phyloP scores from a whole-genome alignment of 2,113 vertebrate species.

The Polypterus bichir region DNA sequence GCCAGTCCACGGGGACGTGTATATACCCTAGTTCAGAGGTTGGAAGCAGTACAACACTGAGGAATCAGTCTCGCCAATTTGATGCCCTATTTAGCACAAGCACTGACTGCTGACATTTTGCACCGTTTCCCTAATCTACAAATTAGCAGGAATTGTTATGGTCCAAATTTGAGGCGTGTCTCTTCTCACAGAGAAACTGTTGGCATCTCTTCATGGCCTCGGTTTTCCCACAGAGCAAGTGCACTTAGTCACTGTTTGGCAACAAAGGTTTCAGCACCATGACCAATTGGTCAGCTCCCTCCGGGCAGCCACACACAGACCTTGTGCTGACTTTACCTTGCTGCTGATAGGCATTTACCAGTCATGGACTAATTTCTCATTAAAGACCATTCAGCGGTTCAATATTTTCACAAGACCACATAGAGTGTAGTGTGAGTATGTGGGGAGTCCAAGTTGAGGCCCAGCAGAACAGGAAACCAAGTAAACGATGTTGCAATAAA shows the following conservation, averaged over 20 bases:
- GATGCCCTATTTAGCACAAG: constrained; percentile 73
- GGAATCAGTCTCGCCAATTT: constrained; percentile 77
- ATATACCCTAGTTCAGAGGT: constrained; percentile 54
- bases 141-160: constrained; percentile 83
- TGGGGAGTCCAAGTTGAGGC: constrained; percentile 25
- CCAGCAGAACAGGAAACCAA: neutral
- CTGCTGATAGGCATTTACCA: constrained; percentile 66
- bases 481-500: no score
- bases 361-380: constrained; percentile 81
- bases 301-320: constrained; percentile 63
- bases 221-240: constrained; percentile 68
- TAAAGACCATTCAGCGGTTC: constrained; percentile 61
- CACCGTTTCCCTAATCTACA: constrained; percentile 69
- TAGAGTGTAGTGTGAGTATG: constrained; percentile 50
- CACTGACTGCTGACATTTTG: constrained; percentile 74
- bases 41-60: constrained; percentile 53
- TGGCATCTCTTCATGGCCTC: constrained; percentile 50
- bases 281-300: constrained; percentile 73
- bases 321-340: constrained; percentile 52
- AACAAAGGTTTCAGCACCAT: constrained; percentile 75
- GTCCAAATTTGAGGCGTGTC: constrained; percentile 66
- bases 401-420: constrained; percentile 75
- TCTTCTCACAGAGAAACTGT: constrained; percentile 57
- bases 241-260: constrained; percentile 45
- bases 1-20: constrained; percentile 26